Conservation (phyloP, 2,113 vertebrate species). For the Tychaedon coryphoeus region DNA sequence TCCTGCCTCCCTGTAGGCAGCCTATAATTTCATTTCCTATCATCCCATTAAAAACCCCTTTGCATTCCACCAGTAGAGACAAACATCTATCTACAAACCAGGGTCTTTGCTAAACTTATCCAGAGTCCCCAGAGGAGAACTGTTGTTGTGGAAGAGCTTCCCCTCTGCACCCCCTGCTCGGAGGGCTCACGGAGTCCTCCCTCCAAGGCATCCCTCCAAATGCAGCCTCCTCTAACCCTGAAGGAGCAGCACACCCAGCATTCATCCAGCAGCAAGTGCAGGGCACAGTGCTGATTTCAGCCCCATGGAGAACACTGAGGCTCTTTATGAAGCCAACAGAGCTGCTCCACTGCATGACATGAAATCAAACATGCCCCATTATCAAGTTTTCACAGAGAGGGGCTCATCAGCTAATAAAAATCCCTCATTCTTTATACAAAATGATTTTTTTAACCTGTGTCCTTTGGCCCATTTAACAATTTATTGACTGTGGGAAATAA, state of each 20-base stretch:
- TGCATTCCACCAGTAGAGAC: not conserved
- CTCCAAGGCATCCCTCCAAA: not conserved
- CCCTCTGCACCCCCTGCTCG: not conserved
- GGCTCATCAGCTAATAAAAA: constrained; percentile 38
- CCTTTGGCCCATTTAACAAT: constrained; percentile 56
- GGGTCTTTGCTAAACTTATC: not conserved
- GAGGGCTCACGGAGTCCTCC: rapidly evolving
- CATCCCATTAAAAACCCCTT: not conserved
- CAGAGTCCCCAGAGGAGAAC: not conserved
- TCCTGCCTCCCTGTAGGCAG: not conserved
- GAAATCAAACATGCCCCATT: constrained; percentile 7
- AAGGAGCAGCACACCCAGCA: not conserved
- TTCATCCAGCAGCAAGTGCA: not conserved
- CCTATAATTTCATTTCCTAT: not conserved
- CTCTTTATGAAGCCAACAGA: not conserved
- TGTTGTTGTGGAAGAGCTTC: rapidly evolving
- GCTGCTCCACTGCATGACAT: not conserved
- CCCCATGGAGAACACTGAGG: not conserved
- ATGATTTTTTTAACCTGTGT: constrained; percentile 45
- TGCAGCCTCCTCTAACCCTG: not conserved
- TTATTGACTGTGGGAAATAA: constrained; percentile 57
- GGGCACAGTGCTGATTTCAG: not conserved
- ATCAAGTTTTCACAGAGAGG: not conserved
- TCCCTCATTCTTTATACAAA: constrained; percentile 27
- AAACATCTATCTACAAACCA: not conserved